Conservation (phyloP, 2,888 invertebrate species). For the Xylota sylvarum region DNA sequence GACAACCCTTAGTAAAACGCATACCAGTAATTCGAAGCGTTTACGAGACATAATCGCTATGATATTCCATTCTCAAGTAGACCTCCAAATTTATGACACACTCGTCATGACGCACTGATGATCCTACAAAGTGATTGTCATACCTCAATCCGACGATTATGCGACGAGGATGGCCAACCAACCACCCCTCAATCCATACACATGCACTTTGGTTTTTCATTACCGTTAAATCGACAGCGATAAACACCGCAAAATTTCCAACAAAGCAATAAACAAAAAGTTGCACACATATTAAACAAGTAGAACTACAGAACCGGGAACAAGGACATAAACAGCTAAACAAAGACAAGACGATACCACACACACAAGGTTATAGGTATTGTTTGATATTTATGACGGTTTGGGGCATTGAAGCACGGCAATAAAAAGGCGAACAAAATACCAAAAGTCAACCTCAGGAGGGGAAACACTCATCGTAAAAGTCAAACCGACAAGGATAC, state of each 20-base stretch:
- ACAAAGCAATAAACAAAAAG: slow-evolving; percentile 37
- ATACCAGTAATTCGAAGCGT: neutral
- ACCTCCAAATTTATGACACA: slow-evolving; percentile 40
- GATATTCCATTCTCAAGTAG: neutral
- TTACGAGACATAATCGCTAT: neutral
- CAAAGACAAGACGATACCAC: neutral
- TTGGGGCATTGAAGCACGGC: slow-evolving; percentile 19
- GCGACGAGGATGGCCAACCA: no score
- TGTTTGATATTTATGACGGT: slow-evolving; percentile 43
- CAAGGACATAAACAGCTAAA: no score
- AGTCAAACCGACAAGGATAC: slow-evolving; percentile 40
- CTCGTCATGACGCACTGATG: slow-evolving; percentile 32
- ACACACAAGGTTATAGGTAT: neutral
- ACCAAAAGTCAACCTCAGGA: slow-evolving; percentile 24
- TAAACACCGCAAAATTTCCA: slow-evolving; percentile 47
- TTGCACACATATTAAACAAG: slow-evolving; percentile 13
- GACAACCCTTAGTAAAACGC: no score
- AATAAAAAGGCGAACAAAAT: slow-evolving; percentile 57
- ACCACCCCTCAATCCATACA: neutral
- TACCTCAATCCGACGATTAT: slow-evolving; percentile 33
- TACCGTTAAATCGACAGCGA: slow-evolving; percentile 59
- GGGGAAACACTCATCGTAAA: slow-evolving; percentile 37
- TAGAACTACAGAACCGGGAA: slow-evolving; percentile 4
- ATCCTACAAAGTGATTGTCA: slow-evolving; percentile 60
- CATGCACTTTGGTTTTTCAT: slow-evolving; percentile 58